phyloP scores from a whole-genome alignment of 1,140 invertebrate genomes.

The Lasioglossum baleicum region DNA sequence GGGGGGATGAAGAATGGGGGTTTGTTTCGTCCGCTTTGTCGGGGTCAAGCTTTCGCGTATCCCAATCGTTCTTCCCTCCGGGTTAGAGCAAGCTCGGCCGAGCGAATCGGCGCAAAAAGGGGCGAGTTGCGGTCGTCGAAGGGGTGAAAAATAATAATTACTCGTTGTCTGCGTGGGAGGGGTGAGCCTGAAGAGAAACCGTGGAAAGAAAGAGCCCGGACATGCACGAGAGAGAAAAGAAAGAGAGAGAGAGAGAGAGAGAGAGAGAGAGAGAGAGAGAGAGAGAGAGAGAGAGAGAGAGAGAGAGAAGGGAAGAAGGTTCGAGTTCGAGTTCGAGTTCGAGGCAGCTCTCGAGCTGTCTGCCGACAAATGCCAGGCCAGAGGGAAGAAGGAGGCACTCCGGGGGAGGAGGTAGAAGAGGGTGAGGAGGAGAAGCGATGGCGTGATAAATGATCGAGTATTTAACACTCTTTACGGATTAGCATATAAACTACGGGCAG shows the following conservation, averaged over 20 bases:
- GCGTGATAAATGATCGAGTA: conserved; percentile 81
- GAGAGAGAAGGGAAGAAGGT: not conserved
- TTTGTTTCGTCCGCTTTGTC: conserved; percentile 12
- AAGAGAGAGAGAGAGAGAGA: conserved; percentile 5
- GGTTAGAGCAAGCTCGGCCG: not conserved
- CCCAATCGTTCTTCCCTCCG: not conserved
- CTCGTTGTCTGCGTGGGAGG: conserved; percentile 18
- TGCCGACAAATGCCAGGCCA: conserved; percentile 42
- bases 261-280: not conserved
- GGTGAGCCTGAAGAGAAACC: not conserved
- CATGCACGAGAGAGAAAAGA: conserved; percentile 24
- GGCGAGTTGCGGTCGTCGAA: not conserved
- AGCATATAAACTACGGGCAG: conserved; percentile 81
- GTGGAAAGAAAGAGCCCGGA: not conserved
- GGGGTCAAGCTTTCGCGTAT: not conserved
- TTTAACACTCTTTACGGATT: conserved; percentile 81
- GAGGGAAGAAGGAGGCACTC: conserved; percentile 34
- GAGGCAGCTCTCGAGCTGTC: conserved; percentile 38
- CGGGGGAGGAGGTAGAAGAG: conserved; percentile 40
- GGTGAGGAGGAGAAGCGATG: conserved; percentile 62
- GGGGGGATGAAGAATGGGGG: conserved; percentile 15
- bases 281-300: conserved; percentile 22
- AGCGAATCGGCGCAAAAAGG: conserved; percentile 33
- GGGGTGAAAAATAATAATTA: conserved; percentile 58
- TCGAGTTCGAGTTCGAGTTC: conserved; percentile 7